Percentiles rank a stretch among this genome's conserved stretches.
Evolutionary conservation across 2,888 invertebrate species (phyloP).

Genomic region (Spisula subtruncata): DNA sequence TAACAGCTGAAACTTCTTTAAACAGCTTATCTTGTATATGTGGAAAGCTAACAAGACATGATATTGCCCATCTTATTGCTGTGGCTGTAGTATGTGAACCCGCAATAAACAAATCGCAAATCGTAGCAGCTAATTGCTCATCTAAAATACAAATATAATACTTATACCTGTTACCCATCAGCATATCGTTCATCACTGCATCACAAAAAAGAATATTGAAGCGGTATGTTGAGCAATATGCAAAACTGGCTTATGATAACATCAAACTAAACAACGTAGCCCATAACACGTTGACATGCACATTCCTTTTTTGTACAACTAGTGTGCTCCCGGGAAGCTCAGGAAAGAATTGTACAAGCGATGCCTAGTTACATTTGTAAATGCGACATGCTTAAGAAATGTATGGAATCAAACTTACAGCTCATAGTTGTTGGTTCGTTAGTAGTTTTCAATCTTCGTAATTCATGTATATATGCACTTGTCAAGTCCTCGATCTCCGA

Average conservation of each 20-base stretch:
- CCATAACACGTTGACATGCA: no score
- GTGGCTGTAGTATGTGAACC: slow-evolving; percentile 92
- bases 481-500: slow-evolving; percentile 21
- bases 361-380: no score
- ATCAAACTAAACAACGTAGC: no score
- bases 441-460: neutral
- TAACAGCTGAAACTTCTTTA: slow-evolving; percentile 79
- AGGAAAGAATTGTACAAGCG: neutral
- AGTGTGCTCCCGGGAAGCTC: no score
- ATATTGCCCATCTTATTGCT: slow-evolving; percentile 94
- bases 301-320: no score
- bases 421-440: slow-evolving; percentile 20
- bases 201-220: no score
- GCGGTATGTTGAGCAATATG: no score
- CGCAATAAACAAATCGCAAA: slow-evolving; percentile 75
- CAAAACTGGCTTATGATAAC: no score
- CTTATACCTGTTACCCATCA: no score
- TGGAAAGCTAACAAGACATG: slow-evolving; percentile 93
- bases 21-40: slow-evolving; percentile 87
- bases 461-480: slow-evolving; percentile 20
- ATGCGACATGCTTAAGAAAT: neutral
- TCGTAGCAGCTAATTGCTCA: slow-evolving; percentile 55
- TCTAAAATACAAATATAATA: slow-evolving; percentile 52
- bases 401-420: neutral
- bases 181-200: no score